Evolutionary conservation across 2,888 invertebrate species (phyloP), one percentile per base, ranked within the genome.

Genomic region (Ennomos erosarius): DNA sequence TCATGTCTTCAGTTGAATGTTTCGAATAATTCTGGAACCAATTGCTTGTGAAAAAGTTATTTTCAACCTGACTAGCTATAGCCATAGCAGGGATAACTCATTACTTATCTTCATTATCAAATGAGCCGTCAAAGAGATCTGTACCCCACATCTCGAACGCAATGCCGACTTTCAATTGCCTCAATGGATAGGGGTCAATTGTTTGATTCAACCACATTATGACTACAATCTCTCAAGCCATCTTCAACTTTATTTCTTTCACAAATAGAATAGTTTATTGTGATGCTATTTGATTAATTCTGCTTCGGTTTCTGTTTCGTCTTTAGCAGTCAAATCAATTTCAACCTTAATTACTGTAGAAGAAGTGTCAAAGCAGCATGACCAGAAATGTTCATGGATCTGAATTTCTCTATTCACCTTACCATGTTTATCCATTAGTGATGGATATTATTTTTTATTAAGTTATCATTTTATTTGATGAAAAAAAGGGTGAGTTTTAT

Each of bases 131-230:
- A 80, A 61, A 65, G 57, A 73, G 75, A 82, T 82, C 79, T 68
- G 75, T 68, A 74, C 76, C 79, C 79, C 74, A 75, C 79, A 80
- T 80, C 75, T 79, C 73, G 53, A 59, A 60, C 51, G 63, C 63
- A 65, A 64, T 64, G 72, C 73, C 76, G 74, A 71, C 73, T 72
- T 74, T 79, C 81, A 84, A 84, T 85, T 85, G 81, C 73, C 65
- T 66, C 73, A 79, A 82, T 76, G 70, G 75, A 79, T 84, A 76
- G 74, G 82, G 84, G 83, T 81, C 82, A 85, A 85, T 85, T 85
- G 85, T 83, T 71, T 69, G 73, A 75, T 71, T 64, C 70, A 46
- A 64, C 65, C 58, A 67, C 63, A 65, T 62, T 66, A 59, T 59
- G 64, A 59, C 55, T 51, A 16, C 12, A 9, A 58, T 33, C 45